Percentiles rank a stretch among this genome's conserved stretches.
Evolutionary conservation across 1,140 invertebrate genomes (phyloP).

Genomic region (Drosophila burlai): DNA sequence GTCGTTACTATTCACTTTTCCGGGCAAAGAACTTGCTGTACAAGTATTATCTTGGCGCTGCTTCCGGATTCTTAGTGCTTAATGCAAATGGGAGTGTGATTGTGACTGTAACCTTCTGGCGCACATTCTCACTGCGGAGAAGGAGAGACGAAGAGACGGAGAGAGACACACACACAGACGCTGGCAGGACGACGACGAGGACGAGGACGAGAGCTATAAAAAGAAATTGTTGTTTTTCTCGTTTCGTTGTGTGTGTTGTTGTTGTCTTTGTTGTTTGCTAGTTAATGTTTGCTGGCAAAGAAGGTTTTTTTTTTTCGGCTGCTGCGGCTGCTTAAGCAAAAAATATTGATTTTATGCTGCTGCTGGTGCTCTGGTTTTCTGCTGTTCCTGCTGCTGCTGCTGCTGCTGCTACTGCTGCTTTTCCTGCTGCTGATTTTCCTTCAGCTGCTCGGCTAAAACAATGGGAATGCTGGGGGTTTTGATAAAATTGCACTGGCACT

Average conservation of each 20-base stretch:
- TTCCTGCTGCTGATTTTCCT: constrained; percentile 46
- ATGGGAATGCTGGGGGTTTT: constrained; percentile 30
- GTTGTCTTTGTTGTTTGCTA: constrained; percentile 56
- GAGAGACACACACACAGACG: constrained; percentile 25
- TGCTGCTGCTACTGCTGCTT: constrained; percentile 23
- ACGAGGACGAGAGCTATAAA: constrained; percentile 42
- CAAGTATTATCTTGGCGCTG: constrained; percentile 38
- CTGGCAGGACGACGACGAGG: constrained; percentile 8
- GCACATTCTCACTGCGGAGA: constrained; percentile 27
- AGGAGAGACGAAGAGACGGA: neutral
- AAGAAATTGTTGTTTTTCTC: constrained; percentile 55
- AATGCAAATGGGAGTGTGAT: constrained; percentile 27
- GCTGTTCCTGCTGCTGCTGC: constrained; percentile 39
- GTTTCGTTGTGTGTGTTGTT: constrained; percentile 12
- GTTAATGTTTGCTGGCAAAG: constrained; percentile 67
- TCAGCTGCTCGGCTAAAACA: constrained; percentile 39
- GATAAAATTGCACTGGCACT: constrained; percentile 60
- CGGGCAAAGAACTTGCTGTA: constrained; percentile 3
- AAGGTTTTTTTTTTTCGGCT: constrained; percentile 49
- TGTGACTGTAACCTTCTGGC: constrained; percentile 60
- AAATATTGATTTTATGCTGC: constrained; percentile 81
- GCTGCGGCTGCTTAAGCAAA: constrained; percentile 74
- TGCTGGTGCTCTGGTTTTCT: constrained; percentile 34
- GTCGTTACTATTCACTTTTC: constrained; percentile 64
- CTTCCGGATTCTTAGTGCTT: constrained; percentile 71